Conservation (phyloP, 2,113 vertebrate species). For the human (Homo sapiens) region DNA sequence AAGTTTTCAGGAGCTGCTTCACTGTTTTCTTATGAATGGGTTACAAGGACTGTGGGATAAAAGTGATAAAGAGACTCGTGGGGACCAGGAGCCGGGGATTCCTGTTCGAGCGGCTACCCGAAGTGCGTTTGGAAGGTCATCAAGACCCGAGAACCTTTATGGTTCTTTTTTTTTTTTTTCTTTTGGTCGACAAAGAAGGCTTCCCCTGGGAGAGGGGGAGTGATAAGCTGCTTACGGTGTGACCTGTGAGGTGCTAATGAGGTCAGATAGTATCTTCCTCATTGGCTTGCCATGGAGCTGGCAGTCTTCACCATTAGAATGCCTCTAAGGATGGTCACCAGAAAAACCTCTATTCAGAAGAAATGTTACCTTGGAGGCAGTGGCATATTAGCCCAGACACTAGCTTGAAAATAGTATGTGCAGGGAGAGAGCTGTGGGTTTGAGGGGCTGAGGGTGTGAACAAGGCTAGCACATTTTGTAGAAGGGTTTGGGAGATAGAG, state of each 20-base stretch:
- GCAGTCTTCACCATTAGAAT: background rate
- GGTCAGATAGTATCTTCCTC: background rate
- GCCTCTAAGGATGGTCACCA: background rate
- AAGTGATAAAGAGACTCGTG: background rate
- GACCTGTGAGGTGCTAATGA: background rate
- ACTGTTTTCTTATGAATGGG: background rate
- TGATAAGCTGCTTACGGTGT: background rate
- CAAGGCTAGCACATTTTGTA: background rate
- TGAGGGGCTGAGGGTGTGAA: background rate
- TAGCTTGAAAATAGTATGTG: background rate
- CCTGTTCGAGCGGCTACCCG: background rate
- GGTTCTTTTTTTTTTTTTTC: background rate
- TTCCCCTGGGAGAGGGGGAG: background rate
- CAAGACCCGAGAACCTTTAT: background rate
- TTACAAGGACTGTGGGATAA: background rate
- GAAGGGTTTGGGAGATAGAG: background rate
- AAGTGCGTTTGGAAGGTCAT: background rate
- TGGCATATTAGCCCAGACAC: background rate
- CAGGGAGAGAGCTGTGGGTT: accelerated
- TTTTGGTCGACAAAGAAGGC: background rate
- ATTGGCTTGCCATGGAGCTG: background rate
- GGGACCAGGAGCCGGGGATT: background rate
- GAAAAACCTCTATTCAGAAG: background rate
- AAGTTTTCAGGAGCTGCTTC: background rate
- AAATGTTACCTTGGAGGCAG: background rate